Conservation (phyloP, 2,888 invertebrate genomes). For the Acheta domesticus region DNA sequence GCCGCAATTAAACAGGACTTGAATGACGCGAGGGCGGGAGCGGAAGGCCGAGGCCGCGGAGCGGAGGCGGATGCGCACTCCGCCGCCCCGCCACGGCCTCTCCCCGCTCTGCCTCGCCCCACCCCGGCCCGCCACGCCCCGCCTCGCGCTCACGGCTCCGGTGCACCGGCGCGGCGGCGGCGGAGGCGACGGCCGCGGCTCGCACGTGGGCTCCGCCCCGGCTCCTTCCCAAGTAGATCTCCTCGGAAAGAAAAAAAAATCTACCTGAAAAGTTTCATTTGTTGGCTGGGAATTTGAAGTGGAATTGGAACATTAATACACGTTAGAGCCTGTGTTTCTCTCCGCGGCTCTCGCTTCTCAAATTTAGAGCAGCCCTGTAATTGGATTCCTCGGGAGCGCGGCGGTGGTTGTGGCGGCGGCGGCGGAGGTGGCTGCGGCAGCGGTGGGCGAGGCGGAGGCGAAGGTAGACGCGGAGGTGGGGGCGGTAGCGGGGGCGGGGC, state of each 20-base stretch:
- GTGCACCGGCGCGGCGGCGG: no score
- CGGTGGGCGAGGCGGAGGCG: not conserved
- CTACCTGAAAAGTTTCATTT: conserved; percentile 4
- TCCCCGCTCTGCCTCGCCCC: no score
- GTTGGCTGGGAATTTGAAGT: conserved; percentile 8
- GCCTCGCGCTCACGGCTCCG: no score
- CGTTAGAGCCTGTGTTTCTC: not conserved
- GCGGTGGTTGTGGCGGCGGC: not conserved
- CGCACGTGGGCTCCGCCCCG: not conserved
- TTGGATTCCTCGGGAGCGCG: conserved; percentile 3
- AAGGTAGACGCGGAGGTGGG: not conserved
- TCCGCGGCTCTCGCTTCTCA: not conserved
- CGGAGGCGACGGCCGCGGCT: no score
- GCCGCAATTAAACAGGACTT: no score
- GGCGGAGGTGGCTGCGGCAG: not conserved
- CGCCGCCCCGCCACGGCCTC: no score
- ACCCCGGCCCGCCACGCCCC: no score
- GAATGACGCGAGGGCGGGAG: no score
- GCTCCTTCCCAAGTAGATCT: not conserved
- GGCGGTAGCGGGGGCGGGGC: not conserved
- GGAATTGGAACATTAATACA: conserved; percentile 10
- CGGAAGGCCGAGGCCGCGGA: no score
- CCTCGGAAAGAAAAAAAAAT: conserved; percentile 3
- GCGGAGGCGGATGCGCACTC: no score
- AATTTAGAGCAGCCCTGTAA: conserved; percentile 9